Percentiles rank a stretch among this genome's conserved stretches.
Evolutionary conservation across 2,888 invertebrate species (phyloP).

Genomic region (Phengaris arion): DNA sequence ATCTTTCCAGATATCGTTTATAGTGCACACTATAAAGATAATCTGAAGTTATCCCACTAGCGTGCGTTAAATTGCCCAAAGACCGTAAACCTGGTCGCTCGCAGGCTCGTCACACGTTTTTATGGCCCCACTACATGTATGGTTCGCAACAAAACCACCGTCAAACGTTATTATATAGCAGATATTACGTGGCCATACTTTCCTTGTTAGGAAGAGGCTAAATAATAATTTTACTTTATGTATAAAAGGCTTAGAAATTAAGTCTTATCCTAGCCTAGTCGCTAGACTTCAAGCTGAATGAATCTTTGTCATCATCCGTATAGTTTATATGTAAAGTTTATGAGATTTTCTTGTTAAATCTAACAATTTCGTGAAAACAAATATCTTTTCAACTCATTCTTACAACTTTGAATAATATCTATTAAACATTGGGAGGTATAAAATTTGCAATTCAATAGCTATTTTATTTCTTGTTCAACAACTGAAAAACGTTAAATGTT

Average conservation of each 20-base stretch:
- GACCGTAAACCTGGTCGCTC: conserved; percentile 50
- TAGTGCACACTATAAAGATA: conserved; percentile 40
- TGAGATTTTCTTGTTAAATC: too few species aligned
- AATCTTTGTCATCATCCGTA: too few species aligned
- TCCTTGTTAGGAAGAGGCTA: background rate
- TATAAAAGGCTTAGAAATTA: too few species aligned
- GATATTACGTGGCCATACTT: background rate
- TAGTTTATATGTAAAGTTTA: too few species aligned
- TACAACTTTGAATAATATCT: too few species aligned
- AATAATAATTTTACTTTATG: background rate
- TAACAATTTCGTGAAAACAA: too few species aligned
- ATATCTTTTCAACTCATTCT: too few species aligned
- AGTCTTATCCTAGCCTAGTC: too few species aligned
- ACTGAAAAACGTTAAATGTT: background rate
- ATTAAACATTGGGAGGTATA: background rate
- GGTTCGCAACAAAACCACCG: conserved; percentile 29
- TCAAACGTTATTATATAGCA: background rate
- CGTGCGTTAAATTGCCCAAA: conserved; percentile 39
- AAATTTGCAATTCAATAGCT: background rate
- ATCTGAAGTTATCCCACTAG: conserved; percentile 38
- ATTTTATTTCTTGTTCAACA: background rate
- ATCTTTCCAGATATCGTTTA: conserved; percentile 36
- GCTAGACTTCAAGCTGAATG: too few species aligned
- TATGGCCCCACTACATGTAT: conserved; percentile 44
- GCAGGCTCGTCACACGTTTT: conserved; percentile 55